phyloP scores from a whole-genome alignment of 2,888 invertebrate species.

The Thysanoteuthis rhombus region DNA sequence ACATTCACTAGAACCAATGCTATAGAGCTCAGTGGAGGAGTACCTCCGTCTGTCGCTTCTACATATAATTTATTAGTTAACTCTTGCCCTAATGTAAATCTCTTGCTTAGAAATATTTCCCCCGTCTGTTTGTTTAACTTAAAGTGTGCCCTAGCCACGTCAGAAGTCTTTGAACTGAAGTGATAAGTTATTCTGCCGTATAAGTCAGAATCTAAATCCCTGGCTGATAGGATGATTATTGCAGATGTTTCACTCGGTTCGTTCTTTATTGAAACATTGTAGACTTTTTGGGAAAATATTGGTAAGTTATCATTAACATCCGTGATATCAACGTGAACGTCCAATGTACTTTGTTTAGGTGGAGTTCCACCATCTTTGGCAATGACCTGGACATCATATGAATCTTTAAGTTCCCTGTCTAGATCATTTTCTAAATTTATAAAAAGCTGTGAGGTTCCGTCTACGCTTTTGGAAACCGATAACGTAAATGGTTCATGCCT shows the following conservation, averaged over 20 bases:
- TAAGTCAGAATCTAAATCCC: neutral
- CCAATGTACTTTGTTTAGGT: neutral
- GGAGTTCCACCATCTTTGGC: neutral
- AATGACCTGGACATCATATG: neutral
- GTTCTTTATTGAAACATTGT: neutral
- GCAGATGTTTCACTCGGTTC: neutral
- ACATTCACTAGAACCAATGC: neutral
- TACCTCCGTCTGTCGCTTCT: neutral
- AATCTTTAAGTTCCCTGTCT: constrained; percentile 12
- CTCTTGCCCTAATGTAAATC: constrained; percentile 12
- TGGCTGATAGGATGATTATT: neutral
- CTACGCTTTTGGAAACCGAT: neutral
- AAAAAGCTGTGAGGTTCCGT: neutral
- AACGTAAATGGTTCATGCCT: neutral
- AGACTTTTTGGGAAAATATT: neutral
- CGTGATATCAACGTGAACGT: neutral
- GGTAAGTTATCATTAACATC: neutral
- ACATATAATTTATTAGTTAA: neutral
- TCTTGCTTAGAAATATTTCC: neutral
- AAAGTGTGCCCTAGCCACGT: neutral
- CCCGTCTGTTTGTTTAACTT: neutral
- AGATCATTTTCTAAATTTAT: neutral
- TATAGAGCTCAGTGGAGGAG: neutral
- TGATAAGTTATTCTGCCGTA: neutral
- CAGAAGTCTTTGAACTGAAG: neutral